Conservation (phyloP, 1,140 invertebrate species). For the fruit fly (Drosophila melanogaster) region Release_6_plus_ISO1_MT NT_033779.5:6169001-6169500, state of each 20-base stretch:
- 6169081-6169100: too few relatives aligned
- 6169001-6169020: too few relatives aligned
- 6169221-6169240: constrained; percentile 22
- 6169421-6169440: constrained; percentile 30
- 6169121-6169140: too few relatives aligned
- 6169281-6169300: constrained; percentile 54
- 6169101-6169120: too few relatives aligned
- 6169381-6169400: not conserved
- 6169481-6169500: constrained; percentile 65
- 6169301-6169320: not conserved
- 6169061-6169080: too few relatives aligned
- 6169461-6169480: constrained; percentile 24
- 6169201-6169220: constrained; percentile 10
- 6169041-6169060: too few relatives aligned
- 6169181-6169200: not conserved
- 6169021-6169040: too few relatives aligned
- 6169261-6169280: constrained; percentile 60
- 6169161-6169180: too few relatives aligned
- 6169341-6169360: constrained; percentile 79
- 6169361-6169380: constrained; percentile 68
- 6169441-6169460: constrained; percentile 36
- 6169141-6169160: too few relatives aligned
- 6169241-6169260: constrained; percentile 40
- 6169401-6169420: not conserved
- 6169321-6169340: constrained; percentile 18